phyloP scores from a whole-genome alignment of 2,888 invertebrate species.

The Hydropsyche betteni region DNA sequence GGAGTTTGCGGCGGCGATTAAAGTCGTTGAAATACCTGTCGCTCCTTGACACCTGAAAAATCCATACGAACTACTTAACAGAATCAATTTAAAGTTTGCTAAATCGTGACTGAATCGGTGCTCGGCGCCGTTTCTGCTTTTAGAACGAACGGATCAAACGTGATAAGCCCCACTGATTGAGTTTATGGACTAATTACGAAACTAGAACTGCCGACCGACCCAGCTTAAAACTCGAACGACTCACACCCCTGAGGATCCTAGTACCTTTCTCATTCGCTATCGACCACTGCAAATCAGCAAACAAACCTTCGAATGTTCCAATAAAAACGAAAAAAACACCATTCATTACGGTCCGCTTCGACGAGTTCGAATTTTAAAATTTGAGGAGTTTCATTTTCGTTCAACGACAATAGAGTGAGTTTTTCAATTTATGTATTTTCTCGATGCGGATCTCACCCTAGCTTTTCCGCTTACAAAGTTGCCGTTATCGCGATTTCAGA shows the following conservation, averaged over 20 bases:
- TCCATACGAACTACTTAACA: slow-evolving; percentile 45
- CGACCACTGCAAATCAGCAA: background rate
- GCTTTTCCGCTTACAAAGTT: slow-evolving; percentile 27
- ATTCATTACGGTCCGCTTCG: too few relatives aligned
- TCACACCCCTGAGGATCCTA: background rate
- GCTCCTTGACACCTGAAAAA: slow-evolving; percentile 46
- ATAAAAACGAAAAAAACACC: background rate
- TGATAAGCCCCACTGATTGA: slow-evolving; percentile 47
- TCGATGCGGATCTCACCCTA: slow-evolving; percentile 4
- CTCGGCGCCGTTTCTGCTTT: slow-evolving; percentile 40
- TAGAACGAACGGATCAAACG: slow-evolving; percentile 43
- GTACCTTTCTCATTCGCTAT: background rate
- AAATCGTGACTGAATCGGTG: slow-evolving; percentile 47
- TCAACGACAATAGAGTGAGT: slow-evolving; percentile 37
- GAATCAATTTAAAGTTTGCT: slow-evolving; percentile 51
- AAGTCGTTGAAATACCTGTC: slow-evolving; percentile 36
- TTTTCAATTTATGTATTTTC: too few relatives aligned
- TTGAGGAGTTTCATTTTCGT: slow-evolving; percentile 22
- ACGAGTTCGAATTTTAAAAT: too few relatives aligned
- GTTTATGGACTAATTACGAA: slow-evolving; percentile 48
- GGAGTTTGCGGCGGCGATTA: slow-evolving; percentile 15
- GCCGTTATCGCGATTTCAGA: slow-evolving; percentile 40
- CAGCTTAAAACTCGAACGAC: slow-evolving; percentile 32
- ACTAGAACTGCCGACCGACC: slow-evolving; percentile 26
- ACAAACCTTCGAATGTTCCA: background rate